Base-by-base conservation (phyloP, 2,888 invertebrate species). In the Papilio protenor region DNA sequence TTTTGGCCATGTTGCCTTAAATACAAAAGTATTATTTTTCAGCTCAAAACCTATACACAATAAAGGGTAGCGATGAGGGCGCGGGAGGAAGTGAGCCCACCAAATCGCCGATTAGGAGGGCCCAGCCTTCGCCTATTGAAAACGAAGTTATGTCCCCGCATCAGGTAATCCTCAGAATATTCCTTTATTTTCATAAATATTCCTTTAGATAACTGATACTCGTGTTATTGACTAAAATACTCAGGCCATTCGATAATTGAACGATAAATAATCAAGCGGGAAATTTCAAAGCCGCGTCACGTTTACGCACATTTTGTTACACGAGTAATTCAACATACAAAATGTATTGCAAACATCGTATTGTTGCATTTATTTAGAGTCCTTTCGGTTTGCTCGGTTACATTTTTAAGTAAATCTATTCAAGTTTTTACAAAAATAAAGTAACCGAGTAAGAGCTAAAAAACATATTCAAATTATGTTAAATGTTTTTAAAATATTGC, bases 41-140 rank as follows among this genome's bases (percentile, higher is more conserved):
- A 94, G 94, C 94, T 78, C 92, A 94, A 85, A 93, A 95, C 84
- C 82, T 95, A 82, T 95, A 95, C 85, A 95, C 95, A 83, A 87
- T 95, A 81, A 95, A 89, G 83, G 91, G 88, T 81, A 90, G 88
- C 73, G 92, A 95, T 70, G 95, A 95, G 21, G 87, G 84, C 79
- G 82, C 87, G 69, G 85, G 88, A 77, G 81, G 80, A 79, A 79
- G 87, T 79, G 88, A 93, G 27, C 89, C 91, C 71, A 90, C 88
- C 27, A 93, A 92, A 86, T 95, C 95, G 52, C 95, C 95, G 6
- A 81, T 88, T 14, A 82, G 87, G 76, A 86, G 88, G 77, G 89
- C 90, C 2, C 94, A 95, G 89, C 92, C 92, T 79, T 91, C 94
- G 86, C 90, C 93, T 70, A 90, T 92, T 84, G 94, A 87, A 84